Percentiles rank a stretch among this genome's conserved stretches.
Evolutionary conservation across 2,888 invertebrate species (phyloP).

Genomic region (Sarcophaga caerulescens): DNA sequence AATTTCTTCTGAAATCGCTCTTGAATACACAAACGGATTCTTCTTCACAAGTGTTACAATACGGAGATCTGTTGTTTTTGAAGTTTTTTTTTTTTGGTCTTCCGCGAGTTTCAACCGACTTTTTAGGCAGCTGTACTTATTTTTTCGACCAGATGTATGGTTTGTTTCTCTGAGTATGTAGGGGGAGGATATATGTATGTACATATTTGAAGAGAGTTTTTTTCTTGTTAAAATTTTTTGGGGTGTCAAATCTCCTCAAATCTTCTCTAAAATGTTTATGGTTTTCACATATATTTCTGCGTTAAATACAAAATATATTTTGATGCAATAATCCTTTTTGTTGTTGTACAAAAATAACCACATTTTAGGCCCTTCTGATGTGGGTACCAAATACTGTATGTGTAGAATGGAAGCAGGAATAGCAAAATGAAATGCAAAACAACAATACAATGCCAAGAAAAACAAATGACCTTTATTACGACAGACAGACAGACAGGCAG

Average conservation of each 20-base stretch:
- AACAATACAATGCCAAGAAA: slow-evolving; percentile 37
- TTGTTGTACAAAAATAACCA: slow-evolving; percentile 44
- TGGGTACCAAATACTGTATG: slow-evolving; percentile 31
- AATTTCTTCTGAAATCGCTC: too few species aligned
- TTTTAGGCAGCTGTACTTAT: too few species aligned
- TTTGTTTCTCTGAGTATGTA: neutral
- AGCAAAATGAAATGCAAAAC: slow-evolving; percentile 7
- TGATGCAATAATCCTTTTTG: slow-evolving; percentile 65
- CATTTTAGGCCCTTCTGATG: slow-evolving; percentile 58
- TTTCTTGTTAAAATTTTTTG: slow-evolving; percentile 42
- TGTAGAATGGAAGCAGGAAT: neutral
- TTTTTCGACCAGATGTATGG: too few species aligned
- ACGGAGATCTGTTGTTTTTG: too few species aligned
- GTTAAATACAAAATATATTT: slow-evolving; percentile 54
- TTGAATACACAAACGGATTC: too few species aligned
- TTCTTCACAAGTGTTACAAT: too few species aligned
- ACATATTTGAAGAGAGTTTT: slow-evolving; percentile 1
- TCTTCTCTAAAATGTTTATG: slow-evolving; percentile 58
- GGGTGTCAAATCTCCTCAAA: slow-evolving; percentile 48
- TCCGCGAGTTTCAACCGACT: too few species aligned
- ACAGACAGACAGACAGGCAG: neutral
- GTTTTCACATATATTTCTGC: slow-evolving; percentile 57
- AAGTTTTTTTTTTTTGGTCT: too few species aligned
- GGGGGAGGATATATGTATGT: neutral
- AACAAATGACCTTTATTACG: slow-evolving; percentile 59